Conservation (phyloP, 2,888 invertebrate genomes). For the Eledona agricola region DNA sequence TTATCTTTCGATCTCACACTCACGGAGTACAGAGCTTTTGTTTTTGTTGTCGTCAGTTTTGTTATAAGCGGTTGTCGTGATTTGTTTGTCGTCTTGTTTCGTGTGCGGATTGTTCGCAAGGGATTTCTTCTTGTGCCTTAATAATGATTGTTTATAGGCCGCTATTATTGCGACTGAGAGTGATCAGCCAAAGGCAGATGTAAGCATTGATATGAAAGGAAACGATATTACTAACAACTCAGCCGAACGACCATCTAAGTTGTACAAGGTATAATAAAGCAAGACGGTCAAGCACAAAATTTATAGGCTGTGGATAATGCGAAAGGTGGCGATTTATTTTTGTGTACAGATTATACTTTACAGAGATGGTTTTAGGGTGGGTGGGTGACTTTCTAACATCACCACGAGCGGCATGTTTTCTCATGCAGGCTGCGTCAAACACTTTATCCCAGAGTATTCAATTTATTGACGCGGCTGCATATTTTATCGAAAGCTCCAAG, state of each 20-base stretch:
- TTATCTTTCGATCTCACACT: constrained; percentile 12
- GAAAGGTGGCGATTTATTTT: constrained; percentile 26
- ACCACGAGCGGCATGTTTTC: too few relatives aligned
- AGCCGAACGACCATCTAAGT: constrained; percentile 49
- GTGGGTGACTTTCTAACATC: constrained; percentile 16
- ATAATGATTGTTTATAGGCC: constrained; percentile 58
- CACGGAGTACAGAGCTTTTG: too few relatives aligned
- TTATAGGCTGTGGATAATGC: constrained; percentile 15
- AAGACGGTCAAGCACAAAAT: constrained; percentile 12
- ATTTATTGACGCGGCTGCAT: too few relatives aligned
- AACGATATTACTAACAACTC: constrained; percentile 51
- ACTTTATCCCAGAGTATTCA: too few relatives aligned
- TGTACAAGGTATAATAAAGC: constrained; percentile 48
- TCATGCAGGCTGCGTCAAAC: neutral
- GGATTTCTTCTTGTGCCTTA: constrained; percentile 11
- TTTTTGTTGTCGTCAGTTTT: constrained; percentile 17
- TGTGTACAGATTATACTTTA: constrained; percentile 7
- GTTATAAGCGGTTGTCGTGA: constrained; percentile 18
- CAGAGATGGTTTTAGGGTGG: constrained; percentile 24
- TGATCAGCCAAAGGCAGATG: constrained; percentile 54
- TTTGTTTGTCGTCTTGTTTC: constrained; percentile 14
- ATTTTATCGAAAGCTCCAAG: too few relatives aligned
- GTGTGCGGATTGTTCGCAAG: constrained; percentile 3
- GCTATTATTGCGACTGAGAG: constrained; percentile 56
- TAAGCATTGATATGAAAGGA: constrained; percentile 60